Evolutionary conservation across 2,113 vertebrate species (phyloP).

Genomic region (Chloropsis cyanopogon): DNA sequence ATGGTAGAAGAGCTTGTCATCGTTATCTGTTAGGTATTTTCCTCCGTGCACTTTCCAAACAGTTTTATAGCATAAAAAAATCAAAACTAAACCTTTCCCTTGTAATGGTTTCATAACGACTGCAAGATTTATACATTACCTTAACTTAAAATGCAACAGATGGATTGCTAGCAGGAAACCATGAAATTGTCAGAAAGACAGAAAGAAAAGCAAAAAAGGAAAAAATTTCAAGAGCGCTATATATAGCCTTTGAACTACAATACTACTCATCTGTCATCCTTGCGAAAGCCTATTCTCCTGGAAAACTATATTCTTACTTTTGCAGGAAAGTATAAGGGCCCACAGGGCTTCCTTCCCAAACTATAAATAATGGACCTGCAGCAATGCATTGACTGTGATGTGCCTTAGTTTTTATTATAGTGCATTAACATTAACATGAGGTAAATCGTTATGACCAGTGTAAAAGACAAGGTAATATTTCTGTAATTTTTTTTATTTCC

Average conservation of each 20-base stretch:
- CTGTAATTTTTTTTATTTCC: background rate
- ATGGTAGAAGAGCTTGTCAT: background rate
- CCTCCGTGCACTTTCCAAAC: background rate
- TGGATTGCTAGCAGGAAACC: constrained; percentile 20
- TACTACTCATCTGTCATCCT: constrained; percentile 24
- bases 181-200: background rate
- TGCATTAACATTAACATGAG: background rate
- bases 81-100: background rate
- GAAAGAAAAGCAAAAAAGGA: background rate
- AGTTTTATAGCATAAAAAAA: background rate
- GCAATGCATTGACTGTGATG: background rate
- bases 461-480: background rate
- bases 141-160: constrained; percentile 29
- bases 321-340: background rate
- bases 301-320: background rate
- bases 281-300: background rate
- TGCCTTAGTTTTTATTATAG: background rate
- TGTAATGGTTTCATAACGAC: background rate
- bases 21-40: background rate
- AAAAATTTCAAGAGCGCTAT: background rate
- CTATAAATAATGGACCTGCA: background rate
- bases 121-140: background rate
- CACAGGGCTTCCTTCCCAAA: background rate
- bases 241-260: constrained; percentile 9
- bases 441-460: background rate